Percentiles rank a stretch among this genome's conserved stretches.
Conservation (phyloP, 2,797 vertebrate genomes). For the Harpagifer antarcticus region DNA sequence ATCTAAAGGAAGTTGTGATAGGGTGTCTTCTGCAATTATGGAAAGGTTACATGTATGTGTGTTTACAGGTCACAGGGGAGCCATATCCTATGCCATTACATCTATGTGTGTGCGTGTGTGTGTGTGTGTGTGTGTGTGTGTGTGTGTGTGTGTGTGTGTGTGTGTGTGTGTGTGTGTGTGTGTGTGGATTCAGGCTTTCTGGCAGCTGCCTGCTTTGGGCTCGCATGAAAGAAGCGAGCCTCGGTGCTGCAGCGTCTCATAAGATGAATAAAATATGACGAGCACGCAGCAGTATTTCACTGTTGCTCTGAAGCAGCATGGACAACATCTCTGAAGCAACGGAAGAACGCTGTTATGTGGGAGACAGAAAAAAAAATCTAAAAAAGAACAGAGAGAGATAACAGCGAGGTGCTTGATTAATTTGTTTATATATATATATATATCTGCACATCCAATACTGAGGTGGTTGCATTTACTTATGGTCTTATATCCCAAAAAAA, state of each 20-base stretch:
- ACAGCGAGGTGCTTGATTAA: slow-evolving; percentile 8
- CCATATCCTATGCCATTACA: slow-evolving; percentile 25
- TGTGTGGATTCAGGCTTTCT: slow-evolving; percentile 60
- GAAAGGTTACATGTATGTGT: slow-evolving; percentile 28
- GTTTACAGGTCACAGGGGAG: slow-evolving; percentile 36
- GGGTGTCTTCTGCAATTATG: slow-evolving; percentile 34
- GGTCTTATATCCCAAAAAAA: background rate
- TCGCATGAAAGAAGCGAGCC: slow-evolving; percentile 61
- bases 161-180: slow-evolving; percentile 19
- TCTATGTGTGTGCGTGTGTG: slow-evolving; percentile 28
- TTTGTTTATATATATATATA: slow-evolving; percentile 27
- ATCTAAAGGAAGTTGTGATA: slow-evolving; percentile 43
- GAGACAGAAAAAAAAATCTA: slow-evolving; percentile 17
- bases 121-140: slow-evolving; percentile 30
- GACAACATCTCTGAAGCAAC: slow-evolving; percentile 59
- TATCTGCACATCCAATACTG: background rate
- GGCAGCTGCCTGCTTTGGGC: slow-evolving; percentile 71
- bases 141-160: slow-evolving; percentile 29
- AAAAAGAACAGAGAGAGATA: slow-evolving; percentile 14
- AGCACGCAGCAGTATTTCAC: slow-evolving; percentile 59
- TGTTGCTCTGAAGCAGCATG: slow-evolving; percentile 71
- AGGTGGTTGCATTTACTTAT: slow-evolving; percentile 3
- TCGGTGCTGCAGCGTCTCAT: slow-evolving; percentile 66
- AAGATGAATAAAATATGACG: slow-evolving; percentile 86
- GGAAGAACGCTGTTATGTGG: slow-evolving; percentile 22